Evolutionary conservation across 2,888 invertebrate species (phyloP), one percentile per base, ranked within the genome.

Genomic region (Plagodis pulveraria): DNA sequence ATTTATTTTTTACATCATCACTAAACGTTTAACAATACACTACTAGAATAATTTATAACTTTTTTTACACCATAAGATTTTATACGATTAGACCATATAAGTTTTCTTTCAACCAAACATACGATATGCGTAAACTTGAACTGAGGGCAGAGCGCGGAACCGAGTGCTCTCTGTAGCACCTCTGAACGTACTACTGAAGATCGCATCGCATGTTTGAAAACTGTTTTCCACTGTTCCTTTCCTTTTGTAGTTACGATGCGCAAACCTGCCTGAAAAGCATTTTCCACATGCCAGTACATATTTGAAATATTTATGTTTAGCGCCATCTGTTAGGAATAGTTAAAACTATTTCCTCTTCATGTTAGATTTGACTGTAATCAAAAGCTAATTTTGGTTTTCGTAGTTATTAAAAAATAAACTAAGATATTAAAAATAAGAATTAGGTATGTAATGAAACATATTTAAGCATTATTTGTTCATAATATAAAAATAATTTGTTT

Each of bases 201-300:
- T 80, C 76, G 72, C 64, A 73, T 80, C 76, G 72, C 64, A 71
- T 69, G 75, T 79, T 70, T 69, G 70, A 77, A 80, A 83, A 84
- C 81, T 75, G 74, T 84, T 84, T 84, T 80, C 80, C 78, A 61
- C 75, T 77, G 77, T 79, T 83, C 79, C 82, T 81, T 82, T 80
- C 77, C 82, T 77, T 77, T 76, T 72, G 64, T 77, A 80, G 74
- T 74, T 75, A 73, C 76, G 74, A 77, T 84, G 86, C 87, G 86
- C 86, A 86, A 88, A 86, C 84, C 87, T 85, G 80, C 80, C 74
- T 80, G 80, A 77, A 86, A 83, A 81, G 71, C 73, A 71, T 84
- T 86, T 67, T 83, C 77, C 84, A 86, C 81, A 82, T 84, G 82
- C 72, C 50, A 6, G 6, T 35, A 52, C 56, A 50, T 49, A 52